A percentile compares a stretch with the other conserved stretches of the same genome.
phyloP scores from a whole-genome alignment of 1,140 invertebrate species.

The Paralvinella palmiformis region DNA sequence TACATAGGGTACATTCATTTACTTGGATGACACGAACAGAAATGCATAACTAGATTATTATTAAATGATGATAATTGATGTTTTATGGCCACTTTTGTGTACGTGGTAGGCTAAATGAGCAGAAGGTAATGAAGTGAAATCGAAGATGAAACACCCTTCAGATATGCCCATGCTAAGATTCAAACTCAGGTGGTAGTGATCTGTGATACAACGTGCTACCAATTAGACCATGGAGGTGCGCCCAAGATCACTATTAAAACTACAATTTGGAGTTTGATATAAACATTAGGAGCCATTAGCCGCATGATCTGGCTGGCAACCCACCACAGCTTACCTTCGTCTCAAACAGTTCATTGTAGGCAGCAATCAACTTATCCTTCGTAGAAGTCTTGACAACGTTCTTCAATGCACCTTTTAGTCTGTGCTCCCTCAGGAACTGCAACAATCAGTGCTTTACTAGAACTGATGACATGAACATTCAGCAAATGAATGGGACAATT shows the following conservation, averaged over 20 bases:
- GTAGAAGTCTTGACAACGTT: conserved; percentile 21
- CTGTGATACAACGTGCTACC: neutral
- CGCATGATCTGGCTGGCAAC: no score
- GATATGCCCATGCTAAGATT: neutral
- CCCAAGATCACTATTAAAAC: neutral
- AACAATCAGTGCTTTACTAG: no score
- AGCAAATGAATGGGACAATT: neutral
- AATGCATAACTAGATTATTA: no score
- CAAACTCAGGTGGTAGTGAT: neutral
- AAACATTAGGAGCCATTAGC: neutral
- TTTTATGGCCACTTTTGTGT: no score
- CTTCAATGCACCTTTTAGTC: conserved; percentile 21
- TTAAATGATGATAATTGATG: no score
- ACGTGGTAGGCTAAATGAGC: no score
- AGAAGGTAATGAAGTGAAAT: no score
- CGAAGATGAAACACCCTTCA: neutral
- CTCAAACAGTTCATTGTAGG: conserved; percentile 19
- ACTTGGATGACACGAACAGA: no score
- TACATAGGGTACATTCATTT: no score
- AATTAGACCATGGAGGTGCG: neutral
- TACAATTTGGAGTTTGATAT: neutral
- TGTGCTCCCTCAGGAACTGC: conserved; percentile 20
- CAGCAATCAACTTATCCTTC: conserved; percentile 17
- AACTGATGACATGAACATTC: neutral
- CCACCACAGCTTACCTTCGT: conserved; percentile 14